Conservation (phyloP, 1,140 invertebrate species). For the Mylabris phalerata region DNA sequence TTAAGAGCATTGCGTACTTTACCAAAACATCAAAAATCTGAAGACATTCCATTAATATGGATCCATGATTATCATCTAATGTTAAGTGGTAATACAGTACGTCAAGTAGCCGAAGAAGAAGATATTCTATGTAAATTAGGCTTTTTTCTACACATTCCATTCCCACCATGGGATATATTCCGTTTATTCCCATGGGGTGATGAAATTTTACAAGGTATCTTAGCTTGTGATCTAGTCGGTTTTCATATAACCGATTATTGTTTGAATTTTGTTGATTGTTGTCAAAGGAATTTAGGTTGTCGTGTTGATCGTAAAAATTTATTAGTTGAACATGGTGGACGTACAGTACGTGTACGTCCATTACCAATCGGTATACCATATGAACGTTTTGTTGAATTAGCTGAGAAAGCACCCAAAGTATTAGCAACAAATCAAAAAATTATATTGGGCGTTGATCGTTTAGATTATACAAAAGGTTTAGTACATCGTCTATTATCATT, state of each 20-base stretch:
- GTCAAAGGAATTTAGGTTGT: constrained; percentile 77
- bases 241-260: constrained; percentile 91
- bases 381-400: constrained; percentile 75
- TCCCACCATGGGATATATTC: constrained; percentile 89
- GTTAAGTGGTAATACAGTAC: constrained; percentile 81
- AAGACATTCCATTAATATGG: constrained; percentile 70
- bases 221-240: constrained; percentile 84
- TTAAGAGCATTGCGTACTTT: constrained; percentile 63
- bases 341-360: constrained; percentile 74
- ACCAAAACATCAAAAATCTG: constrained; percentile 50
- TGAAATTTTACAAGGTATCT: constrained; percentile 83
- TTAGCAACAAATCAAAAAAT: constrained; percentile 66
- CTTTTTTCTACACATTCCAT: constrained; percentile 89
- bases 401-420: constrained; percentile 68
- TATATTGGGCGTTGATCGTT: constrained; percentile 76
- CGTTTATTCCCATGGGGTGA: constrained; percentile 84
- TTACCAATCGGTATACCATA: constrained; percentile 84
- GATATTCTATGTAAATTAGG: constrained; percentile 71
- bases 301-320: constrained; percentile 81
- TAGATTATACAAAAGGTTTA: constrained; percentile 89
- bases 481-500: constrained; percentile 79
- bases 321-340: constrained; percentile 77
- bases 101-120: constrained; percentile 73
- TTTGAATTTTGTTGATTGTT: constrained; percentile 86
- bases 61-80: constrained; percentile 90